phyloP scores from a whole-genome alignment of 2,888 invertebrate genomes.

The Andrena bicolor region DNA sequence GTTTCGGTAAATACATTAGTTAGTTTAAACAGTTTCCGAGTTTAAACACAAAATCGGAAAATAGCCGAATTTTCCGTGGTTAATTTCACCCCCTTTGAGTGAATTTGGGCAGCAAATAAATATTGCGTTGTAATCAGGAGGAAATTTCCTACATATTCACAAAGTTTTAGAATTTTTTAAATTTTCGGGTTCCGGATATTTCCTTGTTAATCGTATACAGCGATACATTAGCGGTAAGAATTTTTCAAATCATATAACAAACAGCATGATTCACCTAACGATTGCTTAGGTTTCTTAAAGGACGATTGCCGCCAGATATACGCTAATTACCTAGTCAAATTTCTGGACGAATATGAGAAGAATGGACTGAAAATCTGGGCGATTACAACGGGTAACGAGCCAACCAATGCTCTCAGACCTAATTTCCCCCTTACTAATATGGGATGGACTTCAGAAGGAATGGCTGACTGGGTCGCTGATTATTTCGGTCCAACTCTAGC shows the following conservation, averaged over 20 bases:
- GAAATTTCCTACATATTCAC: too few species aligned
- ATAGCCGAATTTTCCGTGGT: too few species aligned
- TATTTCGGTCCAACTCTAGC: constrained; percentile 92
- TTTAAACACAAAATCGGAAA: too few species aligned
- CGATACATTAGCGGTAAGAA: too few species aligned
- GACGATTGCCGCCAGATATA: constrained; percentile 90
- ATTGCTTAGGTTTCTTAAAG: constrained; percentile 79
- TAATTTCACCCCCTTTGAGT: too few species aligned
- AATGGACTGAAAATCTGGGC: constrained; percentile 91
- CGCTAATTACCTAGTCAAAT: constrained; percentile 93
- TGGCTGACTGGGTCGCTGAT: constrained; percentile 89
- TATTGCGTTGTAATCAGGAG: too few species aligned
- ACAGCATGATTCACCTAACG: neutral
- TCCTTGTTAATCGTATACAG: neutral
- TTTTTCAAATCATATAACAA: too few species aligned
- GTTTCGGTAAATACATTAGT: neutral
- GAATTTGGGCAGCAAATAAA: too few species aligned
- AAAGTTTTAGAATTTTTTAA: too few species aligned
- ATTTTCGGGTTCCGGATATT: too few species aligned
- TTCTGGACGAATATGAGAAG: constrained; percentile 90
- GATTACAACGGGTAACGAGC: constrained; percentile 95
- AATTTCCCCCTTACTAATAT: constrained; percentile 88
- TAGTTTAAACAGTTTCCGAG: too few species aligned
- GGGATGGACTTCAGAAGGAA: constrained; percentile 89
- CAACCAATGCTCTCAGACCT: constrained; percentile 86